These are phyloP conservation scores for Diplodus sargus DNA, from an alignment of 2,797 vertebrate species.

Conservation along the genomic window DNA sequence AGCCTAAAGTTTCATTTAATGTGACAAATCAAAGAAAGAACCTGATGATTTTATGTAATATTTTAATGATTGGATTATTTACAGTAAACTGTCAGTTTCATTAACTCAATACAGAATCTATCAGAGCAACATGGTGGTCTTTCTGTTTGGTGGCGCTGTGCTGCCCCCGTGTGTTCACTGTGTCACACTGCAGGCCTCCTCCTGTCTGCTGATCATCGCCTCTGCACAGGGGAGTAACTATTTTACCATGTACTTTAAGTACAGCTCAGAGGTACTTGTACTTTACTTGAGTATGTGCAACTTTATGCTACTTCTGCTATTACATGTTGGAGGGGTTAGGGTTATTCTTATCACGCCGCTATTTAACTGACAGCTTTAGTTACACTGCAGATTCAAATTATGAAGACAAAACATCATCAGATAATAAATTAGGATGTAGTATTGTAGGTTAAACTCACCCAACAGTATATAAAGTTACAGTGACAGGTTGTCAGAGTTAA, in stretches of 20 bases:
- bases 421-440: neutral
- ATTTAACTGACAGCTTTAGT: neutral
- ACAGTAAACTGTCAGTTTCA: neutral
- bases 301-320: neutral
- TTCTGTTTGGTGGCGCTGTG: constrained; percentile 39
- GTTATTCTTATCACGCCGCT: neutral
- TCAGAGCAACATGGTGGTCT: neutral
- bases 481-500: too few relatives aligned
- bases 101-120: neutral
- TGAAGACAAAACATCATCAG: too few relatives aligned
- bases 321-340: neutral
- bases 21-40: neutral
- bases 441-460: neutral
- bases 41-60: neutral
- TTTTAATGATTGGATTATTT: neutral
- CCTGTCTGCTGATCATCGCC: neutral
- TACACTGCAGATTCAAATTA: too few relatives aligned
- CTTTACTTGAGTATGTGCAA: neutral
- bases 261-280: neutral
- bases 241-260: neutral
- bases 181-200: constrained; percentile 29
- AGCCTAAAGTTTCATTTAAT: neutral
- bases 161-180: constrained; percentile 69
- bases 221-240: neutral
- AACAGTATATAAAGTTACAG: neutral